A percentile compares a stretch with the other conserved stretches of the same genome.
These are phyloP conservation scores for Aselliscus stoliczkanus DNA, from an alignment of 2,797 vertebrate species.

Conservation along the genomic window DNA sequence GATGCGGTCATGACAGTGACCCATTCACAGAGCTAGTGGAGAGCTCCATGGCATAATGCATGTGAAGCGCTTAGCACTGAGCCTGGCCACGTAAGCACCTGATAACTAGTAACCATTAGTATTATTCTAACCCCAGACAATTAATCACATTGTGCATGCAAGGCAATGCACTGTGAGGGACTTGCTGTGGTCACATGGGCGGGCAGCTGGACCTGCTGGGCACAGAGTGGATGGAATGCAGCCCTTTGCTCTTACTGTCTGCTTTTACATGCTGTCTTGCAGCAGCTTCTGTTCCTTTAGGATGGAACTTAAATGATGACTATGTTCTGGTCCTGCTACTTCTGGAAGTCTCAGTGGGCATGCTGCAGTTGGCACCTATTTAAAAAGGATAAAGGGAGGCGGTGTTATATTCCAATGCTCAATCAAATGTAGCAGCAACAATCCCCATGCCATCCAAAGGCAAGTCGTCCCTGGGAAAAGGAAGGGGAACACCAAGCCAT, in stretches of 20 bases:
- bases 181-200: neutral
- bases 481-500: neutral
- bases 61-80: neutral
- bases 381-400: neutral
- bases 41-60: neutral
- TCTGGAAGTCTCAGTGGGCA: neutral
- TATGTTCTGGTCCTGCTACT: neutral
- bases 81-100: neutral
- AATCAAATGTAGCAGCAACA: neutral
- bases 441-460: neutral
- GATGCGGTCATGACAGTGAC: neutral
- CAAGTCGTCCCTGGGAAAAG: neutral
- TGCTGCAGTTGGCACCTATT: neutral
- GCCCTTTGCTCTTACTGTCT: neutral
- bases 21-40: neutral
- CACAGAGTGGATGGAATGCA: fast-evolving
- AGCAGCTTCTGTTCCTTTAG: neutral
- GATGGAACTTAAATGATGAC: neutral
- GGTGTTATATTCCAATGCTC: neutral
- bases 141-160: neutral
- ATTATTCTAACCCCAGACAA: neutral
- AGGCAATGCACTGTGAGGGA: neutral
- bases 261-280: neutral
- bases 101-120: neutral
- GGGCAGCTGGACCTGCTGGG: neutral